Conservation (phyloP, 2,113 vertebrate species). For the Macquaria ambigua region DNA sequence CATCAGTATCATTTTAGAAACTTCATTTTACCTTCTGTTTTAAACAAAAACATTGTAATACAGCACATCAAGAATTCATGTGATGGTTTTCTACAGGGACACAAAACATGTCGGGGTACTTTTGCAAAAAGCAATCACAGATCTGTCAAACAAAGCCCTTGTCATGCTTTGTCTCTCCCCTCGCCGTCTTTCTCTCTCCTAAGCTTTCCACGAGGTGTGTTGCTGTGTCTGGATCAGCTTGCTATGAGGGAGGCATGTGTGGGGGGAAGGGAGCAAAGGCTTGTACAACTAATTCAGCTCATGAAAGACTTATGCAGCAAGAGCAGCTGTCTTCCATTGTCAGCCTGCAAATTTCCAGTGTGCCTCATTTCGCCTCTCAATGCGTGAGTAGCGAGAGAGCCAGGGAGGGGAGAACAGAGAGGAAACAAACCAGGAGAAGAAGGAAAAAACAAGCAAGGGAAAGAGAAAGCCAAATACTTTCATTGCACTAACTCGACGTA, state of each 20-base stretch:
- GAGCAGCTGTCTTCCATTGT: conserved; percentile 89
- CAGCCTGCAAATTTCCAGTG: conserved; percentile 84
- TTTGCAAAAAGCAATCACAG: conserved; percentile 70
- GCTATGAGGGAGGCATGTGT: conserved; percentile 58
- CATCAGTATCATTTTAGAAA: neutral
- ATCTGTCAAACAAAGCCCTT: conserved; percentile 80
- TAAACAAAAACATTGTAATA: neutral
- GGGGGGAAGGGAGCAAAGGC: conserved; percentile 77
- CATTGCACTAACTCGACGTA: conserved; percentile 48
- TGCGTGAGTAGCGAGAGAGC: conserved; percentile 77
- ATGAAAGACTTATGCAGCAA: conserved; percentile 84
- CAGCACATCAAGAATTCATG: conserved; percentile 44
- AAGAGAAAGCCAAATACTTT: conserved; percentile 64
- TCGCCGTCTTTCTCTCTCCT: conserved; percentile 41
- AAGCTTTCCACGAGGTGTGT: conserved; percentile 77
- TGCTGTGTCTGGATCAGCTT: conserved; percentile 75
- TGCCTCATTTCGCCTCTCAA: conserved; percentile 84
- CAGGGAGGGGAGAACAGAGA: conserved; percentile 55
- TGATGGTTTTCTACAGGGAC: conserved; percentile 37
- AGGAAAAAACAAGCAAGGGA: conserved; percentile 34
- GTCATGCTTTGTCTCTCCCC: conserved; percentile 68
- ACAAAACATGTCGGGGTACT: conserved; percentile 56
- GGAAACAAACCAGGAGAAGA: conserved; percentile 65
- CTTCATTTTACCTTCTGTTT: neutral
- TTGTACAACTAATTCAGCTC: conserved; percentile 85